phyloP scores from a whole-genome alignment of 1,140 invertebrate genomes.

The Drosophila takahashii region DNA sequence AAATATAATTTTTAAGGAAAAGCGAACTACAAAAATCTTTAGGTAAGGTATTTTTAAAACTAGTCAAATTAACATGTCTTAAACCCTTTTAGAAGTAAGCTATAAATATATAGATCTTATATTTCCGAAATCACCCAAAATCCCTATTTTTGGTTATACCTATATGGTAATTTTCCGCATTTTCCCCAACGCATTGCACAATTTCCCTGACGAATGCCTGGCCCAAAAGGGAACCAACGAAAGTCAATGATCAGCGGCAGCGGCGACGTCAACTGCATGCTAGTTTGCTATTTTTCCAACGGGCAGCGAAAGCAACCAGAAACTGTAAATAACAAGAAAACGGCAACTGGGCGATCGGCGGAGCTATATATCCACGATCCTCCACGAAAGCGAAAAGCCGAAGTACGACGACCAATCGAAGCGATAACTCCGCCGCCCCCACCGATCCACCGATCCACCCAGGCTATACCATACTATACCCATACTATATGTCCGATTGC shows the following conservation, averaged over 20 bases:
- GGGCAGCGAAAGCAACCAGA: constrained; percentile 78
- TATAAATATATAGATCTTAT: no score
- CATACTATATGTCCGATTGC: constrained; percentile 67
- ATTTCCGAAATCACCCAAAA: no score
- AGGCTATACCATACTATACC: not conserved
- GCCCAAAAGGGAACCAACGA: constrained; percentile 75
- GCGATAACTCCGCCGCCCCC: constrained; percentile 40
- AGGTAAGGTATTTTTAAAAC: no score
- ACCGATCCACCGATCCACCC: constrained; percentile 25
- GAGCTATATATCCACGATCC: constrained; percentile 70
- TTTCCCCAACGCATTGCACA: constrained; percentile 53
- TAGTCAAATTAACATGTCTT: no score
- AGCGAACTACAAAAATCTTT: no score
- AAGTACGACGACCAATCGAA: constrained; percentile 43
- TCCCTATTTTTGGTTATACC: no score
- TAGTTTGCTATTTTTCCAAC: constrained; percentile 75
- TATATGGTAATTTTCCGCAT: constrained; percentile 36
- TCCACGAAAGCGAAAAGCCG: constrained; percentile 59
- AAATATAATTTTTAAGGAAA: no score
- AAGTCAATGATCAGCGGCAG: constrained; percentile 76
- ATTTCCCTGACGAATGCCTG: constrained; percentile 74
- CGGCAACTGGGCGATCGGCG: constrained; percentile 52
- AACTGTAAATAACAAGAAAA: constrained; percentile 82
- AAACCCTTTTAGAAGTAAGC: no score
- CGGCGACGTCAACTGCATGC: constrained; percentile 46